phyloP scores from a whole-genome alignment of 2,888 invertebrate species.

The Macropis europaea region DNA sequence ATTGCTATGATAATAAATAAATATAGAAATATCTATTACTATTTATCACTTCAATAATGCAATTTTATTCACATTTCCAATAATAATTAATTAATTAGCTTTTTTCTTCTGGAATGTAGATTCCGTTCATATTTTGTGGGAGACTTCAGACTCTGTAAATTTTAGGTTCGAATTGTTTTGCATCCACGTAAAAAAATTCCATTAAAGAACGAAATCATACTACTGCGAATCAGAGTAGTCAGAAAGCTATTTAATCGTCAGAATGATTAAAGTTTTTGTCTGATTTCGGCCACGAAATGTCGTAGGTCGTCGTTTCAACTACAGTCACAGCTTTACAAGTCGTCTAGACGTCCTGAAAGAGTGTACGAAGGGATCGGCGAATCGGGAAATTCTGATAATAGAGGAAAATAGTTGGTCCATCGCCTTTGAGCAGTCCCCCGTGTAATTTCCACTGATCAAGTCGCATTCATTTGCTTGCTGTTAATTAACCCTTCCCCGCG shows the following conservation, averaged over 20 bases:
- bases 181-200: background rate
- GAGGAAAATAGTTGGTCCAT: conserved; percentile 68
- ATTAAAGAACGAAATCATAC: background rate
- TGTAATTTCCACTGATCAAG: conserved; percentile 72
- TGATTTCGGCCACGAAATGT: conserved; percentile 3
- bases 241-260: background rate
- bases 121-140: too few relatives aligned
- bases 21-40: too few relatives aligned
- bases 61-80: too few relatives aligned
- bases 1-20: too few relatives aligned
- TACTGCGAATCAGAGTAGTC: background rate
- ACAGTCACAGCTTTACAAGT: conserved; percentile 1
- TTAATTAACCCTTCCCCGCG: conserved; percentile 63
- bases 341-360: conserved; percentile 18
- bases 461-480: conserved; percentile 69
- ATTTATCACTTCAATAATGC: too few relatives aligned
- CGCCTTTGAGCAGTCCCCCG: conserved; percentile 42
- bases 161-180: too few relatives aligned
- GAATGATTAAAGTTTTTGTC: conserved; percentile 27
- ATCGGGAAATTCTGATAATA: conserved; percentile 54
- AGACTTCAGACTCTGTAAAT: too few relatives aligned
- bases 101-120: too few relatives aligned
- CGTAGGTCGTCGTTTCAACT: conserved; percentile 5
- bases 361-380: conserved; percentile 15
- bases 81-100: too few relatives aligned